Evolutionary conservation across 2,797 vertebrate genomes (phyloP), one percentile per base, ranked within the genome.

Genomic region (Eleutherodactylus coqui): DNA sequence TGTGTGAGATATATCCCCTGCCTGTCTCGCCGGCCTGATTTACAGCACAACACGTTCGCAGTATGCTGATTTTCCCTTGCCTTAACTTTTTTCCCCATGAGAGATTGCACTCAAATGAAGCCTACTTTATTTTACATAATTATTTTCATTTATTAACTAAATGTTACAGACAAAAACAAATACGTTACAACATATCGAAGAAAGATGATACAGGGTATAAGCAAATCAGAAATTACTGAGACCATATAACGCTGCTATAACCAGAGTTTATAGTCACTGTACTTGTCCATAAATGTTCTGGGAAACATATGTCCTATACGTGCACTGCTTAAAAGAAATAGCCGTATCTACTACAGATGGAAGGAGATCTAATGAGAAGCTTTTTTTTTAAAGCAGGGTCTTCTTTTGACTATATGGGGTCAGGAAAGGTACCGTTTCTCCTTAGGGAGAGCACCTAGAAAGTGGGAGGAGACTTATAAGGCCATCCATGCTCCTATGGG

Each of bases 1-100:
- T n/a, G 51, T 32, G 36, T 60, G 67, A 83, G 32, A 83, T 83
- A 83, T 83, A 83, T 41, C 69, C 69, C 49, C 36, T 83, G 49
- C 51, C 69, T 27, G 10, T 72, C 49, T 41, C 58, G 49, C 51
- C 69, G 13, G 69, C 21, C n/a, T 83, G 80, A 82, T 82, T 72
- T 82, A 82, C 47, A 41, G 67, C 64, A 82, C 62, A 55, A 58
- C 47, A 82, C 34, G n/a, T 82, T 51, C 29, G 47, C 45, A 51
- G 49, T 72, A 82, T 82, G 67, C 67, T 73, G 67, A 83, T 83
- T 83, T 75, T 41, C 69, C 38, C 34, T 83, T 45, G 81, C 67
- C 27, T 73, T 45, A 53, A 73, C 49, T 75, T 60, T 69, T 69
- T 60, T 34, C 51, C 3, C 36, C 49, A 83, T 3, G 36, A 75